Conservation (phyloP, 2,888 invertebrate species). For the Ochlodes sylvanus region DNA sequence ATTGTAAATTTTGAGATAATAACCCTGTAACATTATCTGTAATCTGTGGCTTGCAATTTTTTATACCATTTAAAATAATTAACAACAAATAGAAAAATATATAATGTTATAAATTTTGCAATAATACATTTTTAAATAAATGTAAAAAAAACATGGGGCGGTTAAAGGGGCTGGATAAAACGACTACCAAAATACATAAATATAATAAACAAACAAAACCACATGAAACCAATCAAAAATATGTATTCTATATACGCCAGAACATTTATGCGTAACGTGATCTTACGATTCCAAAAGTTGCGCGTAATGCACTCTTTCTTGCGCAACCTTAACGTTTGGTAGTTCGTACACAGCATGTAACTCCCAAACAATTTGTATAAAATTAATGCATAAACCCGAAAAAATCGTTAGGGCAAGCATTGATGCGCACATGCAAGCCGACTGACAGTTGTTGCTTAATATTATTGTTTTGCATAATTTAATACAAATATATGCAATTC, state of each 20-base stretch:
- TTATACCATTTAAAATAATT: background rate
- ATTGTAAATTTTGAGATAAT: slow-evolving; percentile 31
- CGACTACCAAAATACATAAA: background rate
- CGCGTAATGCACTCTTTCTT: too few relatives aligned
- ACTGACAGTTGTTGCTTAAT: slow-evolving; percentile 18
- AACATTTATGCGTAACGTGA: background rate
- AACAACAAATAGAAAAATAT: background rate
- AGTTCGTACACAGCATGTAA: background rate
- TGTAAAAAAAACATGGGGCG: background rate
- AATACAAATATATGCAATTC: slow-evolving; percentile 25
- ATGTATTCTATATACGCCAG: too few relatives aligned
- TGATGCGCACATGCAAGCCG: slow-evolving; percentile 16
- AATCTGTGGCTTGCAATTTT: slow-evolving; percentile 39
- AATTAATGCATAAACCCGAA: background rate
- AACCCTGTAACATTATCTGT: slow-evolving; percentile 37
- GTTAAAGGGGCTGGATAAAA: slow-evolving; percentile 2
- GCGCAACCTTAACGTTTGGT: background rate
- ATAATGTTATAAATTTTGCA: background rate
- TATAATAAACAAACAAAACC: background rate
- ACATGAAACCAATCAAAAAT: background rate
- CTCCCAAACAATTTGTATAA: background rate
- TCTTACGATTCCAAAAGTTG: background rate
- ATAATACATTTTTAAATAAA: background rate
- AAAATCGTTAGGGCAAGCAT: slow-evolving; percentile 5
- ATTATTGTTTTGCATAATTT: slow-evolving; percentile 14